phyloP scores from a whole-genome alignment of 2,113 vertebrate genomes.

The Chionomys nivalis region DNA sequence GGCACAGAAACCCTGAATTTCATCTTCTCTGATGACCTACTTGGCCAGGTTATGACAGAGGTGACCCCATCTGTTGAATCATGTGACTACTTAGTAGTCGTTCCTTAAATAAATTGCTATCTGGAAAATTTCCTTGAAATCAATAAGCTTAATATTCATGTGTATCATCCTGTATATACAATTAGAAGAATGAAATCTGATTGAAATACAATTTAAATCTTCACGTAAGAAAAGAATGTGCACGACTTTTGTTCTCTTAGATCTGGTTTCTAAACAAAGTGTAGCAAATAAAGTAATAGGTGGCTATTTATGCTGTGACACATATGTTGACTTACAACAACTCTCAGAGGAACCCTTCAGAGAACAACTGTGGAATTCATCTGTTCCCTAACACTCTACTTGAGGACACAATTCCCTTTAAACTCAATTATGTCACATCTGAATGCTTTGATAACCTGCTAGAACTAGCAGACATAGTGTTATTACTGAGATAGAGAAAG shows the following conservation, averaged over 20 bases:
- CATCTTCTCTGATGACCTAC: neutral
- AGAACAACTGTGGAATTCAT: neutral
- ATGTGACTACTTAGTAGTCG: neutral
- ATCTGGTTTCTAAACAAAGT: neutral
- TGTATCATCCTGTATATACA: neutral
- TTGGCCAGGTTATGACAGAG: neutral
- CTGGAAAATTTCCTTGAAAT: slow-evolving; percentile 35
- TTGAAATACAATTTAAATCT: slow-evolving; percentile 32
- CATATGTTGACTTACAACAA: neutral
- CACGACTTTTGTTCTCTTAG: neutral
- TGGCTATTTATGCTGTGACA: neutral
- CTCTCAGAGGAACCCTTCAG: slow-evolving; percentile 17
- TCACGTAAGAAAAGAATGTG: neutral
- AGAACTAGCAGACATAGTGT: slow-evolving; percentile 33
- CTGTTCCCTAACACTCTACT: neutral
- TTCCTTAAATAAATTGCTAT: neutral
- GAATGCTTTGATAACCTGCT: neutral
- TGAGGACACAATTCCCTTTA: neutral
- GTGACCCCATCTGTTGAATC: neutral
- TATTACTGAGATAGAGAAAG: slow-evolving; percentile 2
- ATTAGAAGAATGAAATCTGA: neutral
- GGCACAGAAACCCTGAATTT: neutral
- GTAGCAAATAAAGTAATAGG: neutral
- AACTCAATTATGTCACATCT: slow-evolving; percentile 28
- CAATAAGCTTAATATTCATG: neutral